Evolutionary conservation across 1,140 invertebrate genomes (phyloP), one percentile per base, ranked within the genome.

Genomic region (Papilio aristodemus): DNA sequence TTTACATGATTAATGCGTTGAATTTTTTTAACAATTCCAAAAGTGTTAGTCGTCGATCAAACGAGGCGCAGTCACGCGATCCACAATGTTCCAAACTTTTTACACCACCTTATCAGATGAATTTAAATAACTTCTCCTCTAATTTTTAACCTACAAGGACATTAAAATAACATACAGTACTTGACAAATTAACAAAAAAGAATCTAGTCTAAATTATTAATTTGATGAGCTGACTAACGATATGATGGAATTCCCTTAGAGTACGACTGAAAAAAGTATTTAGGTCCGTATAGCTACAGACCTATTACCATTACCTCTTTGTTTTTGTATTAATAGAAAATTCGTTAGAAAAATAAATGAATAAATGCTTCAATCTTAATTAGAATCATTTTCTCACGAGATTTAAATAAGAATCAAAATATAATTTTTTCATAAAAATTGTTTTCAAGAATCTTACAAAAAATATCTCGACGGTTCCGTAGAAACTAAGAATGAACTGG

Each of bases 1-100:
- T 54, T 25, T 54, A 54, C 22, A 54, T 54, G 19, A 54, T 54
- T 54, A 22, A 22, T 54, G 17, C 19, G 46, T 17, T 54, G 46
- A 54, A 54, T 54, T 22, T 22, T 54, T 54, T 11, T 22, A 54
- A 54, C 19, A 46, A 22, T 54, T 54, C 19, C 46, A 19, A 54
- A 25, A 22, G 46, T 54, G 46, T 54, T 54, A 54, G 46, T 54
- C 46, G 46, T 54, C 46, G 19, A 54, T 54, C 46, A 54, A 54
- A 54, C 46, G 46, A 54, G 43, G 46, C 46, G 46, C 19, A 54
- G 46, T 54, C 46, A 54, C 46, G 46, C 46, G 46, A 54, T 22
- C 9, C 22, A 4, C 8, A 22, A 54, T 22, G 17, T 22, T 54
- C 19, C 46, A 22, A 54, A 54, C 17, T 22, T 54, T 54, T 25